Percentiles rank a stretch among this genome's conserved stretches.
Conservation (phyloP, 1,140 invertebrate genomes). For the Drosophila pseudoobscura region DNA sequence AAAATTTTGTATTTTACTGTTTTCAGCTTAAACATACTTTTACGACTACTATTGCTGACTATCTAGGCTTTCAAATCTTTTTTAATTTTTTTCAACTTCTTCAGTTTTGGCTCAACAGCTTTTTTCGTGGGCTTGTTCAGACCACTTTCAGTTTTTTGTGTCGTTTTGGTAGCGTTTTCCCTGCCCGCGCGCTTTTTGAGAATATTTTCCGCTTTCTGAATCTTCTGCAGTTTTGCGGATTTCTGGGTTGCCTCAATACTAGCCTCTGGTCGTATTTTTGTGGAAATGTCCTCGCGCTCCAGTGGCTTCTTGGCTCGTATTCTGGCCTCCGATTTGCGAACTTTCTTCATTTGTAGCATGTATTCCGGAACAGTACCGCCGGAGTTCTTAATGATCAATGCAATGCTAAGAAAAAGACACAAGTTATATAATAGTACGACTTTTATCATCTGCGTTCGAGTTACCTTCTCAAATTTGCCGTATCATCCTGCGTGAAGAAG, state of each 20-base stretch:
- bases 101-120: background rate
- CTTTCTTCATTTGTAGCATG: conserved; percentile 92
- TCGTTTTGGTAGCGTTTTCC: background rate
- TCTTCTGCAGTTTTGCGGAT: conserved; percentile 10
- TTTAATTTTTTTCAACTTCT: conserved; percentile 29
- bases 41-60: background rate
- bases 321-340: conserved; percentile 87
- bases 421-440: background rate
- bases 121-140: conserved; percentile 15
- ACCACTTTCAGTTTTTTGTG: conserved; percentile 12
- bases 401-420: conserved; percentile 87
- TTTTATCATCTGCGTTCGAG: background rate
- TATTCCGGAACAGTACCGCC: conserved; percentile 95
- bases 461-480: conserved; percentile 91
- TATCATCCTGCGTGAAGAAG: conserved; percentile 96
- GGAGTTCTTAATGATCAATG: conserved; percentile 92
- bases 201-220: conserved; percentile 16
- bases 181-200: conserved; percentile 5
- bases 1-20: background rate
- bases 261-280: conserved; percentile 80
- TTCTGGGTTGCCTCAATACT: conserved; percentile 3
- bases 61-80: conserved; percentile 2
- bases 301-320: conserved; percentile 86
- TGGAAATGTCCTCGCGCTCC: conserved; percentile 87
- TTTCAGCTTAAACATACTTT: too few species aligned